These are phyloP conservation scores for Lamellibrachia columna DNA, from an alignment of 2,888 invertebrate species.

Conservation along the genomic window DNA sequence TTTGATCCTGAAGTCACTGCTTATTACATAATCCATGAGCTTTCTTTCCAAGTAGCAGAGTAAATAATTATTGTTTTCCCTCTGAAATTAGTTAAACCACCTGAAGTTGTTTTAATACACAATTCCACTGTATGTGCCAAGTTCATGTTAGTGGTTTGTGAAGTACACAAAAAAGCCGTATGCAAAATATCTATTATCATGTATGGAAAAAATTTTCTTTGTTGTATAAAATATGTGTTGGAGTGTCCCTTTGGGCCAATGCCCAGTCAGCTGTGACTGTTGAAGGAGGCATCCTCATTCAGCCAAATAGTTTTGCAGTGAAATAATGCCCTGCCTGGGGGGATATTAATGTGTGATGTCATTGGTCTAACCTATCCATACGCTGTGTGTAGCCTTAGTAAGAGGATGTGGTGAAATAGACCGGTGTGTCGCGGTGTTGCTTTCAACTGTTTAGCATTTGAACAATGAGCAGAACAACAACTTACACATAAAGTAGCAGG, in stretches of 20 bases:
- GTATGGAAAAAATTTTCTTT: background rate
- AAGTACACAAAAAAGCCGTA: background rate
- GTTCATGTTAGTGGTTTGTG: background rate
- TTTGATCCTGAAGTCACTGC: background rate
- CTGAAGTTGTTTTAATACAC: background rate
- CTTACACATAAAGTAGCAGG: background rate
- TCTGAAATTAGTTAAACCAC: background rate
- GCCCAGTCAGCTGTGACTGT: background rate
- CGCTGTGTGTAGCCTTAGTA: background rate
- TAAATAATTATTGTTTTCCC: background rate
- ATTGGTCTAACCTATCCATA: background rate
- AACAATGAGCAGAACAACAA: background rate
- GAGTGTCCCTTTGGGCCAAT: background rate
- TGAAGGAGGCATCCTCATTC: background rate
- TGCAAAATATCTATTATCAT: background rate
- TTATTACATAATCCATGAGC: constrained; percentile 8
- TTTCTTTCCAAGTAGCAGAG: background rate
- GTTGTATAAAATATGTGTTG: background rate
- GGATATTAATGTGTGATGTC: constrained; percentile 6
- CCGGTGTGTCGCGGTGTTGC: background rate
- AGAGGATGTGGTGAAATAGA: constrained; percentile 6
- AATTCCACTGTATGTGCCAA: background rate
- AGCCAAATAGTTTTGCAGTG: background rate
- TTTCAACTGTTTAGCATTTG: constrained; percentile 10
- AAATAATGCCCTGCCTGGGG: background rate